Conservation (phyloP, 2,888 invertebrate genomes). For the Rhodophaea formosa region DNA sequence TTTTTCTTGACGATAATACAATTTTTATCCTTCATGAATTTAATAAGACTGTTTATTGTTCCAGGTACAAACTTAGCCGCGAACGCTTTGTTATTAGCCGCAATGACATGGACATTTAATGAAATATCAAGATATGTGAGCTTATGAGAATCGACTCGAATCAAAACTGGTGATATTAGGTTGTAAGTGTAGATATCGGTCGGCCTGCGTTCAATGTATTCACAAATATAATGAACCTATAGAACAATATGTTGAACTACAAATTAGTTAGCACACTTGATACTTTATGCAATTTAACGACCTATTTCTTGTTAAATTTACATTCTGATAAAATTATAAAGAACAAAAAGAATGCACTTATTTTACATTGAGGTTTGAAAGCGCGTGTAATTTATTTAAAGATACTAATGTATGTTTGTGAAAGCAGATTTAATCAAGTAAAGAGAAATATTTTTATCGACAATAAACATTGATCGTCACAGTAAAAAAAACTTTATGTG, state of each 20-base stretch:
- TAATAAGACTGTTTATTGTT: slow-evolving; percentile 38
- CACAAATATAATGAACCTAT: slow-evolving; percentile 19
- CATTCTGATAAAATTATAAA: not conserved
- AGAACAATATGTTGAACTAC: slow-evolving; percentile 14
- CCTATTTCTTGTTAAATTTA: not conserved
- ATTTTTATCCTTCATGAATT: not conserved
- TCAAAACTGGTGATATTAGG: slow-evolving; percentile 67
- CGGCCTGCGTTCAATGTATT: slow-evolving; percentile 39
- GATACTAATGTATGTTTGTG: too few relatives aligned
- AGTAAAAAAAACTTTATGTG: too few relatives aligned
- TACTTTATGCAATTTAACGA: not conserved
- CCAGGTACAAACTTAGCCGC: slow-evolving; percentile 53
- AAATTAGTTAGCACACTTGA: slow-evolving; percentile 15
- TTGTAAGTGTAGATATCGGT: slow-evolving; percentile 58
- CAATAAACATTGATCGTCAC: too few relatives aligned
- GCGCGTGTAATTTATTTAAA: too few relatives aligned
- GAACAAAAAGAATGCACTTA: not conserved
- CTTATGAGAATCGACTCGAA: slow-evolving; percentile 69
- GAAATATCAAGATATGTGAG: slow-evolving; percentile 60
- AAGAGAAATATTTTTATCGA: too few relatives aligned
- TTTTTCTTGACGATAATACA: not conserved
- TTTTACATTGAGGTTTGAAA: too few relatives aligned
- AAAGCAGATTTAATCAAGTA: too few relatives aligned
- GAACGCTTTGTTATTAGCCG: slow-evolving; percentile 39
- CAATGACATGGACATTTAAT: slow-evolving; percentile 50